Conservation (phyloP, 2,888 invertebrate genomes). For the Bedellia somnulentella region DNA sequence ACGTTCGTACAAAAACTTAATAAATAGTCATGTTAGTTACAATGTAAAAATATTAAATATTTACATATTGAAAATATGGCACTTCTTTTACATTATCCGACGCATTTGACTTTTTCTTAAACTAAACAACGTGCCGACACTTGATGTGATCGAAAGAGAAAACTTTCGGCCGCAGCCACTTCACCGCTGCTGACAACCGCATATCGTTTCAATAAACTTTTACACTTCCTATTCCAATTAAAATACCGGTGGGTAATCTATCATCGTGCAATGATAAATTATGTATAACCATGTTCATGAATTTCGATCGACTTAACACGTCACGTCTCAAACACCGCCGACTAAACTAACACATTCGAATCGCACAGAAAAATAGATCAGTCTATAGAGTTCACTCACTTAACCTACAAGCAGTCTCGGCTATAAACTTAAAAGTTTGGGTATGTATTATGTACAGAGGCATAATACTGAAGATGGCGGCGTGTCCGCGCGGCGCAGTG, state of each 20-base stretch:
- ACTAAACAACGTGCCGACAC: no score
- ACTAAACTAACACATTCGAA: constrained; percentile 41
- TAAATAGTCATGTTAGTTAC: constrained; percentile 50
- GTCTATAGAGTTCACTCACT: constrained; percentile 52
- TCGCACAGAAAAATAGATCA: constrained; percentile 53
- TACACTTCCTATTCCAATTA: no score
- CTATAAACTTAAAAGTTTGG: no score
- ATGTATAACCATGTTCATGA: no score
- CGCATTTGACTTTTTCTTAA: constrained; percentile 27
- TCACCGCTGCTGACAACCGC: no score
- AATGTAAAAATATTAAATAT: constrained; percentile 45
- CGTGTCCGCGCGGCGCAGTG: constrained; percentile 7
- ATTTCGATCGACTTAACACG: constrained; percentile 23
- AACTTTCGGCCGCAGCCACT: no score
- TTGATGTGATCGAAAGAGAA: no score
- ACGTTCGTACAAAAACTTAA: constrained; percentile 22
- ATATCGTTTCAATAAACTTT: no score
- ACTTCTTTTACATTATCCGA: constrained; percentile 47
- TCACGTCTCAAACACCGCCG: constrained; percentile 16
- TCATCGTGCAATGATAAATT: no score
- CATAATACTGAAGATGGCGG: constrained; percentile 5
- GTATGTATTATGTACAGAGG: no score
- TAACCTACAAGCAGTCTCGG: constrained; percentile 48
- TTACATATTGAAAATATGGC: constrained; percentile 61
- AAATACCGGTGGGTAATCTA: constrained; percentile 60